Evolutionary conservation across 2,113 vertebrate species (phyloP).

Genomic region (Gymnarchus niloticus): DNA sequence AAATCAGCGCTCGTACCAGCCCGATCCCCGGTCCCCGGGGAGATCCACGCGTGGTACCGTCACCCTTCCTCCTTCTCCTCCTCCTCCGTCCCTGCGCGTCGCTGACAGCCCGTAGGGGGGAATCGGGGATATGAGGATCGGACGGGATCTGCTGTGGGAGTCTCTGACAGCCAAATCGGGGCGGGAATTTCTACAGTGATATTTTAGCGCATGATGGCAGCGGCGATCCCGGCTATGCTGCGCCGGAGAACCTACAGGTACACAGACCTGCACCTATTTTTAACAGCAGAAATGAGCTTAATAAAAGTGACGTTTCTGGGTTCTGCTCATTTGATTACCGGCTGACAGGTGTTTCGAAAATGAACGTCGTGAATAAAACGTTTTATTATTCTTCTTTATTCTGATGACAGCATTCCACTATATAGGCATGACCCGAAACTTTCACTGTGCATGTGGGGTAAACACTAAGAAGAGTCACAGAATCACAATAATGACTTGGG

Average conservation of each 20-base stretch:
- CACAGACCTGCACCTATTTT: not conserved
- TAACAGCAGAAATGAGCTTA: not conserved
- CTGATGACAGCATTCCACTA: not conserved
- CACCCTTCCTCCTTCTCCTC: no score
- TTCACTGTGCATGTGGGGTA: not conserved
- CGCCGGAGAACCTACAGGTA: not conserved
- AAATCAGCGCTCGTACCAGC: slow-evolving; percentile 29
- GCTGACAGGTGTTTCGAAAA: not conserved
- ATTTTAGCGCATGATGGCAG: slow-evolving; percentile 19
- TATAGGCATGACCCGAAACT: not conserved
- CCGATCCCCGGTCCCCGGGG: slow-evolving; percentile 17
- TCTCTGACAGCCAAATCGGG: slow-evolving; percentile 35
- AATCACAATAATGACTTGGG: no score
- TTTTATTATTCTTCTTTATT: no score
- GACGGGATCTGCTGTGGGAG: slow-evolving; percentile 28
- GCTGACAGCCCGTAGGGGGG: slow-evolving; percentile 32
- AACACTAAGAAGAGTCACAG: not conserved
- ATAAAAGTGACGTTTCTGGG: not conserved
- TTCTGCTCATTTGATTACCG: not conserved
- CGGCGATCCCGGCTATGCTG: not conserved
- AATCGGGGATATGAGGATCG: slow-evolving; percentile 21
- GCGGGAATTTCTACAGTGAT: slow-evolving; percentile 39
- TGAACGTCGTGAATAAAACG: not conserved
- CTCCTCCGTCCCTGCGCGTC: not conserved
- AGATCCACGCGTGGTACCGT: slow-evolving; percentile 25